Percentiles rank a stretch among this genome's conserved stretches.
phyloP scores from a whole-genome alignment of 2,888 invertebrate species.

The Aphodius sticticus region DNA sequence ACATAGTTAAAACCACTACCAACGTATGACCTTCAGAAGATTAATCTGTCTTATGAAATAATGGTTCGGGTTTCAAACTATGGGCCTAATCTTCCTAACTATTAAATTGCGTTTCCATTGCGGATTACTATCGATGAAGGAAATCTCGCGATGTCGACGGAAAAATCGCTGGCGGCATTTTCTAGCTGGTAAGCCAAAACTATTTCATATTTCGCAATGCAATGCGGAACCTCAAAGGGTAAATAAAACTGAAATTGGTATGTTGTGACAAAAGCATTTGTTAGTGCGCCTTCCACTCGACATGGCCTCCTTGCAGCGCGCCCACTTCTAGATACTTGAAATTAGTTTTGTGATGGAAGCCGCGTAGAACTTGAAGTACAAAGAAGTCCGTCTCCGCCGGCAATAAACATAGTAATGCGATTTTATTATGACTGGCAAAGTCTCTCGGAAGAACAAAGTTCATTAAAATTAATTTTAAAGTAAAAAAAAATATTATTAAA shows the following conservation, averaged over 20 bases:
- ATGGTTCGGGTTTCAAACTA: too few species aligned
- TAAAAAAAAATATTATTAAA: neutral
- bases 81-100: too few species aligned
- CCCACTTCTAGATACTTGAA: slow-evolving; percentile 12
- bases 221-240: neutral
- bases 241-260: neutral
- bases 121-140: too few species aligned
- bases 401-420: slow-evolving; percentile 9
- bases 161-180: neutral
- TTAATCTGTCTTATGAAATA: too few species aligned
- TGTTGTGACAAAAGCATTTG: neutral
- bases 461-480: neutral
- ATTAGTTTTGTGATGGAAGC: slow-evolving; percentile 19
- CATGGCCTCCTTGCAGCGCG: neutral
- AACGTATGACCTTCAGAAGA: too few species aligned
- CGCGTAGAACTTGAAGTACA: neutral
- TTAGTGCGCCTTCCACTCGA: neutral
- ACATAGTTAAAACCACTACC: too few species aligned
- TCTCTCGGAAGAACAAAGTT: neutral
- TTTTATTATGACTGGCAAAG: slow-evolving; percentile 10
- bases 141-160: neutral
- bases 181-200: neutral
- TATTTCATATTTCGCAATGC: neutral
- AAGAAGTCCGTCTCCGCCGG: neutral
- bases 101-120: too few species aligned